Base-by-base conservation (phyloP, 2,113 vertebrate genomes). In the Sander lucioperca region DNA sequence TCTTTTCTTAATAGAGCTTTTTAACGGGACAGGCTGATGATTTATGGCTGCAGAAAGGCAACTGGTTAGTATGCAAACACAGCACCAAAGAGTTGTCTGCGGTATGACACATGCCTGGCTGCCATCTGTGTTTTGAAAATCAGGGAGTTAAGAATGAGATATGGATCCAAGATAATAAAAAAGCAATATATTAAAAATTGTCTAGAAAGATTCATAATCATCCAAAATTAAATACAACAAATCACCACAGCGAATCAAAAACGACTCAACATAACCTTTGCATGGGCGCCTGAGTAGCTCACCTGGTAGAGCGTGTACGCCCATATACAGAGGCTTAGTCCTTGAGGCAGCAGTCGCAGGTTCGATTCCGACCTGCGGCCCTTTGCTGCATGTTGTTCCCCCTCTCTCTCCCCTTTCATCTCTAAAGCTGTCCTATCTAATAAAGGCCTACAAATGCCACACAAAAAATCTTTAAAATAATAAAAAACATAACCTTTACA, bases 51-150 rank as follows among this genome's bases (percentile, higher is more conserved):
- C 77, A 75, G 61, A n/a, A 59, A 64, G 72, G 45, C 62, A 61
- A 16, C 76, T 72, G 58, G 21, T 88, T 86, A 62, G 64, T 69
- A 73, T 81, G 80, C 77, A 81, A 83, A 87, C 13, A 33, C 65
- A 59, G 45, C 30, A 59, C 13, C 39, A 45, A 67, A 45, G 39
- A 57, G 58, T 19, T 2, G 2, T 9, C 53, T 7, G n/a, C 25
- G 9, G 25, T 67, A 27, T 4, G 19, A 45, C 7, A 3, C 71
- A 58, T 25, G 47, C 33, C 45, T 74, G 50, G 67, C 54, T 54
- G 59, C 77, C 63, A 69, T 82, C 62, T 86, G 71, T 47, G 48
- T 75, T 84, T 67, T 36, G 9, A 61, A 56, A 79, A 48, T 56
- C 9, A 27, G 23, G 21, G 15, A 25, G 45, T 54, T 23, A 63